Evolutionary conservation across 2,888 invertebrate species (phyloP), one percentile per base, ranked within the genome.

Genomic region (Tiliacea aurago): DNA sequence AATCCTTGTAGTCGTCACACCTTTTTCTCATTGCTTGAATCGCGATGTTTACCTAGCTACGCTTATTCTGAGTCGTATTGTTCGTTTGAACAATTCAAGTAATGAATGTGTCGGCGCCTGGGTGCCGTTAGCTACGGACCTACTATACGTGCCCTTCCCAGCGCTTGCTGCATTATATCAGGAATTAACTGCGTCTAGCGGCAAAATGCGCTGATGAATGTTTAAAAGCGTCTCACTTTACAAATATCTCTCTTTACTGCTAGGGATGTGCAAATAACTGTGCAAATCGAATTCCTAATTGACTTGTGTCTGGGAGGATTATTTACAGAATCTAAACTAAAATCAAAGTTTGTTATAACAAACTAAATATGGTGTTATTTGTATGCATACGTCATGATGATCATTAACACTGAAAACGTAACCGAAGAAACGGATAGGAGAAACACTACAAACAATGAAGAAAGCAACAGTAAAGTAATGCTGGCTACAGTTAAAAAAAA

Each of bases 41-140:
- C 18, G 51, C 53, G 4, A 23, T 61, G 23, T 73, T 77, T 73
- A 73, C 62, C 58, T 83, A 69, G 51, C 70, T 63, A 59, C 11
- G 33, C 47, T 49, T 73, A 73, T 69, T 61, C 28, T 58, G 68
- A 66, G 62, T 53, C 43, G 58, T 71, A 83, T 85, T 78, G 73
- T 83, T 77, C 76, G 63, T 81, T 83, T 69, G 59, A 82, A 84
- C 84, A 84, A 87, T 87, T 84, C 81, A 68, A 73, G 59, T 82
- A 84, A 87, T 84, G 72, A 86, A 78, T 80, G 72, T 75, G 81
- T 68, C 73, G 83, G 81, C 78, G 84, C 73, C 88, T 76, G 64
- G 67, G 51, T 76, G 82, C 78, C 80, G 73, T 66, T 65, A 80
- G 84, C 83, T 76, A 72, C 65, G 55, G 64, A 78, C 70, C 71